These are phyloP conservation scores for Andricus grossulariae DNA, from an alignment of 1,140 invertebrate species.

Conservation along the genomic window DNA sequence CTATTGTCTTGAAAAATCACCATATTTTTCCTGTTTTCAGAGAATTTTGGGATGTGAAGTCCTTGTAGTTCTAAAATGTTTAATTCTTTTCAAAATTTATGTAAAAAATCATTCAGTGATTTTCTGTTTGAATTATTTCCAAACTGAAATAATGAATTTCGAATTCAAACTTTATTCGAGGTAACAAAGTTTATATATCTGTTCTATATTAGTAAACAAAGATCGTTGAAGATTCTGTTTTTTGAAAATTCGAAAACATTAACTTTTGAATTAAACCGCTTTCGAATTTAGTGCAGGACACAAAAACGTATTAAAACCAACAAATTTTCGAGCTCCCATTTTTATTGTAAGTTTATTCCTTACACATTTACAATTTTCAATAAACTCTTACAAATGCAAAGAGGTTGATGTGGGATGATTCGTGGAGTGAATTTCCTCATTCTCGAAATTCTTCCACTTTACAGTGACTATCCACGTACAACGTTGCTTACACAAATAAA, in stretches of 20 bases:
- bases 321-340: conserved; percentile 31
- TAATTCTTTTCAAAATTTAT: no score
- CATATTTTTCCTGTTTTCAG: no score
- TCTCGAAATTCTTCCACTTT: not conserved
- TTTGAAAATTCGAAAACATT: not conserved
- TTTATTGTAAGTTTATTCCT: conserved; percentile 53
- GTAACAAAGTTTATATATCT: no score
- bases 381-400: conserved; percentile 61
- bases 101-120: no score
- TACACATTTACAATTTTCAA: conserved; percentile 51
- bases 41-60: no score
- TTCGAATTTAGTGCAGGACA: not conserved
- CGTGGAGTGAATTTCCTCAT: not conserved
- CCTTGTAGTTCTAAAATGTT: no score
- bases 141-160: not conserved
- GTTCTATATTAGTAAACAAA: no score
- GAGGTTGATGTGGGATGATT: conserved; percentile 37
- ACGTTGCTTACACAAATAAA: conserved; percentile 40
- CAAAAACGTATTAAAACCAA: not conserved
- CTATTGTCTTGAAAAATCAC: no score
- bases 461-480: conserved; percentile 19
- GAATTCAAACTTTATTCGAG: not conserved
- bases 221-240: no score
- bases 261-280: not conserved
- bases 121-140: no score